Conservation (phyloP, 1,140 invertebrate genomes). For the Gyrodactylus salaris region DNA sequence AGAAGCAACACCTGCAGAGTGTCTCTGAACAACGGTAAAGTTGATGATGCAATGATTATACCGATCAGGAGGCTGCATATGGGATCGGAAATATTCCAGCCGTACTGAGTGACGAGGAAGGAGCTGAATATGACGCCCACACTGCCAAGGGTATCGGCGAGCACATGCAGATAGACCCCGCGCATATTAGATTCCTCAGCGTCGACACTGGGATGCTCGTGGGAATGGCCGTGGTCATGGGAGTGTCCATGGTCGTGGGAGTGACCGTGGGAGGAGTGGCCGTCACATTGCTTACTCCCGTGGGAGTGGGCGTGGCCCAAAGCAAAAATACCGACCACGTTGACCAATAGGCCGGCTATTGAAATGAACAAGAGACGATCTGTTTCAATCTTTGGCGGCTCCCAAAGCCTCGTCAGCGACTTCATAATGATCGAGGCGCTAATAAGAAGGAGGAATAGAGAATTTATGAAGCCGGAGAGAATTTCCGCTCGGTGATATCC, state of each 20-base stretch:
- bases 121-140: conserved; percentile 24
- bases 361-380: conserved; percentile 38
- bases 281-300: conserved; percentile 13
- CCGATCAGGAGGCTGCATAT: conserved; percentile 31
- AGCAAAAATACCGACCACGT: conserved; percentile 71
- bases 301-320: conserved; percentile 42
- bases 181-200: conserved; percentile 13
- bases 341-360: conserved; percentile 58
- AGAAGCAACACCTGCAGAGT: conserved; percentile 13
- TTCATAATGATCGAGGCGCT: conserved; percentile 80
- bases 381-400: conserved; percentile 27
- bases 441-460: conserved; percentile 64
- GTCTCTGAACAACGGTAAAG: conserved; percentile 26
- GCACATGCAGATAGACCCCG: conserved; percentile 30
- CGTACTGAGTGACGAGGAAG: conserved; percentile 11
- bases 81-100: conserved; percentile 28
- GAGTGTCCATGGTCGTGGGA: conserved; percentile 21
- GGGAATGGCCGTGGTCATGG: conserved; percentile 12
- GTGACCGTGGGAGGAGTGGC: conserved; percentile 9
- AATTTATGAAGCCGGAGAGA: conserved; percentile 75
- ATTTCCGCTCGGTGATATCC: conserved; percentile 82
- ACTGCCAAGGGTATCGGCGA: conserved; percentile 30
- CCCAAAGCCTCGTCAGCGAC: conserved; percentile 36
- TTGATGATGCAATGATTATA: conserved; percentile 25
- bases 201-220: conserved; percentile 11